These are phyloP conservation scores for Drosophila macrospina DNA, from an alignment of 2,888 invertebrate genomes.

Conservation along the genomic window DNA sequence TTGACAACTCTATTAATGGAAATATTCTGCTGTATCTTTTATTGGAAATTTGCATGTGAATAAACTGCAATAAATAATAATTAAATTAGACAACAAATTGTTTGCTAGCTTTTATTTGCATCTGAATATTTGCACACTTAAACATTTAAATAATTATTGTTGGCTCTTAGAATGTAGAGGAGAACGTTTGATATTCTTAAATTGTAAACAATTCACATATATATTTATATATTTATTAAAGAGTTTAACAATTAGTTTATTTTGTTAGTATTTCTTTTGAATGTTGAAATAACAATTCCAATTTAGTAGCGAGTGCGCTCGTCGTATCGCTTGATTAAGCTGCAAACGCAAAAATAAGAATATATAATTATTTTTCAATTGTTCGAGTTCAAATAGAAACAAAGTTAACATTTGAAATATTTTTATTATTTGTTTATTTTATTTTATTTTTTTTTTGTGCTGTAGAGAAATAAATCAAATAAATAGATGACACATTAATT, in stretches of 20 bases:
- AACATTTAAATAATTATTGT: conserved; percentile 26
- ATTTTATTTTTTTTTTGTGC: too few species aligned
- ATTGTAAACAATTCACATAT: conserved; percentile 5
- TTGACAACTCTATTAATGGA: conserved; percentile 5
- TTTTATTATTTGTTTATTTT: too few species aligned
- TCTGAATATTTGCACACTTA: conserved; percentile 18
- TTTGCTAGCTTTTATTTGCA: conserved; percentile 30
- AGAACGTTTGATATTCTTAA: conserved; percentile 11
- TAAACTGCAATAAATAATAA: not conserved
- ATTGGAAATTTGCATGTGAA: conserved; percentile 5
- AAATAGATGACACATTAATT: conserved; percentile 5
- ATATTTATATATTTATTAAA: conserved; percentile 4
- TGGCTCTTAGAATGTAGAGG: conserved; percentile 16
- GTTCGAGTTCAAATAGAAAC: not conserved
- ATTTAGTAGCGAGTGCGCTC: conserved; percentile 62
- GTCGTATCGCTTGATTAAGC: conserved; percentile 59
- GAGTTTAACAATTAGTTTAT: conserved; percentile 2
- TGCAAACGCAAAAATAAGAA: conserved; percentile 41
- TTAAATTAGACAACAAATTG: not conserved
- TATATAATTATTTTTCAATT: not conserved
- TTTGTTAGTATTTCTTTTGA: not conserved
- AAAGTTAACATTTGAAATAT: not conserved
- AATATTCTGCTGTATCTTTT: conserved; percentile 1
- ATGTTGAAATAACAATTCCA: conserved; percentile 14
- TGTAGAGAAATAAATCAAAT: conserved; percentile 1